Evolutionary conservation across 2,797 vertebrate genomes (phyloP), one percentile per base, ranked within the genome.

Genomic region (Steatocranus sp.): DNA sequence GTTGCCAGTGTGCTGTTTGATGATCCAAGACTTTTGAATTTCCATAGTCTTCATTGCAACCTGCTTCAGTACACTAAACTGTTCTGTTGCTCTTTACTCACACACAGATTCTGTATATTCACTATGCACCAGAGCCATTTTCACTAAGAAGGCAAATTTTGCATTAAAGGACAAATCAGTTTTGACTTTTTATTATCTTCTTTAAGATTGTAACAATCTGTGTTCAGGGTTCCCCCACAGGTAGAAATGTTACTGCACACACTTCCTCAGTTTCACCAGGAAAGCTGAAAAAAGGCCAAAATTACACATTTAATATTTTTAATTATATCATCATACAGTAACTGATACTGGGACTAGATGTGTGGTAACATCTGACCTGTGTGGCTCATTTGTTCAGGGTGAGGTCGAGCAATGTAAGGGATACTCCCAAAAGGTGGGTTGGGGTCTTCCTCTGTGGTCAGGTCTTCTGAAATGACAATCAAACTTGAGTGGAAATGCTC

Each of bases 181-280:
- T 32, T n/a, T 76, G 6, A 70, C 63, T 85, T 56, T 34, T 15
- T 3, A 53, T 78, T 34, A 49, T 78, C 43, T 68, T 23, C 83
- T 83, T 30, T 11, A 6, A 41, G 3, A 2, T 8, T 0, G 23
- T 27, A 61, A 78, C 25, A 46, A 1, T 27, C 25, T 46, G 7
- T 41, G 2, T 83, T 25, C n/a, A 10, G 17, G 8, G 17, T 41
- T 84, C 48, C 61, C 41, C 81, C 8, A 4, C 8, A 49, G 77
- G 25, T 41, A 20, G 27, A 23, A 18, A 5, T 20, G 75, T 78
- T 89, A 90, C 50, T 6, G 11, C 23, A 63, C 89, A 88, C 92
- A 93, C 90, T 98, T 99, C 89, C 98, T 96, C 91, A 98, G 95
- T 91, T 97, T 98, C 83, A 97, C 95, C 93, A 99, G 97, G 94